These are phyloP conservation scores for Spea multiplicata DNA, from an alignment of 2,113 vertebrate genomes.

Conservation along the genomic window DNA sequence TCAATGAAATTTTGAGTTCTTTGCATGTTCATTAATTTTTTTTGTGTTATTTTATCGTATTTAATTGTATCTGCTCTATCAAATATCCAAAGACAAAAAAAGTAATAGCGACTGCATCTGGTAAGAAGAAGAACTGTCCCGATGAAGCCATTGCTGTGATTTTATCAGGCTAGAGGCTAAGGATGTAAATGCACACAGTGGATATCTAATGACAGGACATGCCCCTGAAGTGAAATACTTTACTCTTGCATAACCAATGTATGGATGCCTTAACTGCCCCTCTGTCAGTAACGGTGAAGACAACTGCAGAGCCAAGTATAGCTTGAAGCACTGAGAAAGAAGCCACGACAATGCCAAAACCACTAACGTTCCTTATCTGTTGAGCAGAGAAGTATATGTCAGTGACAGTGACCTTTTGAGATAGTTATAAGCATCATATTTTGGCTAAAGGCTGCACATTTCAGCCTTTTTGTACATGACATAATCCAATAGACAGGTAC, in stretches of 20 bases:
- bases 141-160: no score
- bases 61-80: no score
- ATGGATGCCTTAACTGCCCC: constrained; percentile 16
- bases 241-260: constrained; percentile 1
- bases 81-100: no score
- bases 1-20: no score
- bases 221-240: neutral
- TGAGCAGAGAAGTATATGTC: constrained; percentile 26
- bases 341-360: constrained; percentile 11
- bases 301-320: neutral
- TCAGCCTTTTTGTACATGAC: constrained; percentile 7
- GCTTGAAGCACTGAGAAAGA: constrained; percentile 11
- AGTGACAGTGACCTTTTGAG: constrained; percentile 36
- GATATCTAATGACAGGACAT: neutral
- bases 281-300: constrained; percentile 6
- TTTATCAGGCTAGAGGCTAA: neutral
- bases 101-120: no score
- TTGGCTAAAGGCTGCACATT: constrained; percentile 32
- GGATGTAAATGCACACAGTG: neutral
- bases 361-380: constrained; percentile 11
- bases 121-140: no score
- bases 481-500: constrained; percentile 7
- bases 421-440: constrained; percentile 19
- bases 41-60: no score
- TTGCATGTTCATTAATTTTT: no score